Conservation (phyloP, 2,113 vertebrate genomes). For the Athene noctua region DNA sequence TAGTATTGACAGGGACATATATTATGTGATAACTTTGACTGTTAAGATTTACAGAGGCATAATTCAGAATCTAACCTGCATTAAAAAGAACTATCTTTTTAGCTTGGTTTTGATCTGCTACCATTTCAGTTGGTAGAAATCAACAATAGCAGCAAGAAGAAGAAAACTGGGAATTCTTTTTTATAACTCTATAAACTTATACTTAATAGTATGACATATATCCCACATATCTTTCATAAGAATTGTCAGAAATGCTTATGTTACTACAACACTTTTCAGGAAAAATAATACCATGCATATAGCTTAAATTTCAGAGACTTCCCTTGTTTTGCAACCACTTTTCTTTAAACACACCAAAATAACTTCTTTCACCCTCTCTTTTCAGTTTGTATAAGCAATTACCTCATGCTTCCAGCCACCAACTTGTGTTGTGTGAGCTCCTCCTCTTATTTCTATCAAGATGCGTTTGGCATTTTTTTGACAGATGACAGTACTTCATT, state of each 20-base stretch:
- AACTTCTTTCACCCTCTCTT: neutral
- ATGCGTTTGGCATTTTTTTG: neutral
- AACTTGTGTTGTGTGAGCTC: neutral
- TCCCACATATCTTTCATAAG: neutral
- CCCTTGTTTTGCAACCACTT: neutral
- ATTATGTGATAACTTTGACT: neutral
- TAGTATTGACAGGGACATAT: neutral
- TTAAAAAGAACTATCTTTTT: neutral
- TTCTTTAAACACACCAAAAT: neutral
- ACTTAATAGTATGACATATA: neutral
- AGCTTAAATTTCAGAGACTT: neutral
- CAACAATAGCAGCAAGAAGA: neutral
- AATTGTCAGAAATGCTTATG: neutral
- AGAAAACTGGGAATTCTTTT: neutral
- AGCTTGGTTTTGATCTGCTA: neutral
- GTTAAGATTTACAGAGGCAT: neutral
- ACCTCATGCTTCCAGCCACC: neutral
- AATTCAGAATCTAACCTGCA: neutral
- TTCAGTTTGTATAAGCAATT: neutral
- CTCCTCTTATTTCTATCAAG: neutral
- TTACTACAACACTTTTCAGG: neutral
- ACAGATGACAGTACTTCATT: neutral
- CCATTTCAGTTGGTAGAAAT: neutral
- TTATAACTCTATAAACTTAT: neutral
- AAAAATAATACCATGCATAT: neutral